phyloP scores from a whole-genome alignment of 1,140 invertebrate species.

The Drosophila pachea region DNA sequence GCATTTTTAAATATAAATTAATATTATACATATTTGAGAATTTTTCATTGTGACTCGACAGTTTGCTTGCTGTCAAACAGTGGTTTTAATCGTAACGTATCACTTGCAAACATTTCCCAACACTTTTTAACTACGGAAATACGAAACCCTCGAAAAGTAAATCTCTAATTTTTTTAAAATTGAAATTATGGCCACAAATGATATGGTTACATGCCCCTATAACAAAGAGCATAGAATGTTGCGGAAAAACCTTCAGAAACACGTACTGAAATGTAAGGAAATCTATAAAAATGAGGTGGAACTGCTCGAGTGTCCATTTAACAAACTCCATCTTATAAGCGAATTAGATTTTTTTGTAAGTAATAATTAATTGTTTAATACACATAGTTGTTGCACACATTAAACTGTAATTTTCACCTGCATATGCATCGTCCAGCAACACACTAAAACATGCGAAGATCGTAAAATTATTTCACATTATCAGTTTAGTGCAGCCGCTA shows the following conservation, averaged over 20 bases:
- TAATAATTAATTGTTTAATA: not conserved
- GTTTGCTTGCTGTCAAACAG: not conserved
- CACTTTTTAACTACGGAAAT: not conserved
- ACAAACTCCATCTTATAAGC: slow-evolving; percentile 53
- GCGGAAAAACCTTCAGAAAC: slow-evolving; percentile 60
- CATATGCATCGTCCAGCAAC: slow-evolving; percentile 31
- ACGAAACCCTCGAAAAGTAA: not conserved
- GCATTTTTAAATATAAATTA: not conserved
- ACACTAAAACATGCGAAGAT: slow-evolving; percentile 54
- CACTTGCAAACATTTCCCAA: slow-evolving; percentile 2
- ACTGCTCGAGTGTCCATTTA: slow-evolving; percentile 62
- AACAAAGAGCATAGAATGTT: slow-evolving; percentile 63
- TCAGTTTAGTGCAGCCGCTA: slow-evolving; percentile 38
- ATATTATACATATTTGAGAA: not conserved
- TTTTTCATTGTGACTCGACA: not conserved
- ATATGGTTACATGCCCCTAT: slow-evolving; percentile 62
- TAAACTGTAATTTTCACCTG: not conserved
- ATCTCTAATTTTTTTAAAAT: slow-evolving; percentile 34
- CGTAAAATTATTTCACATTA: slow-evolving; percentile 67
- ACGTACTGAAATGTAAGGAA: slow-evolving; percentile 57
- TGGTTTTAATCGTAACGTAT: too few species aligned
- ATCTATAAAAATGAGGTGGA: slow-evolving; percentile 55
- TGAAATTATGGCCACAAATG: slow-evolving; percentile 32
- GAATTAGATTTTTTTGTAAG: slow-evolving; percentile 61
- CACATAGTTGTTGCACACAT: not conserved